Evolutionary conservation across 1,140 invertebrate species (phyloP).

Genomic region (Ladona fulva): DNA sequence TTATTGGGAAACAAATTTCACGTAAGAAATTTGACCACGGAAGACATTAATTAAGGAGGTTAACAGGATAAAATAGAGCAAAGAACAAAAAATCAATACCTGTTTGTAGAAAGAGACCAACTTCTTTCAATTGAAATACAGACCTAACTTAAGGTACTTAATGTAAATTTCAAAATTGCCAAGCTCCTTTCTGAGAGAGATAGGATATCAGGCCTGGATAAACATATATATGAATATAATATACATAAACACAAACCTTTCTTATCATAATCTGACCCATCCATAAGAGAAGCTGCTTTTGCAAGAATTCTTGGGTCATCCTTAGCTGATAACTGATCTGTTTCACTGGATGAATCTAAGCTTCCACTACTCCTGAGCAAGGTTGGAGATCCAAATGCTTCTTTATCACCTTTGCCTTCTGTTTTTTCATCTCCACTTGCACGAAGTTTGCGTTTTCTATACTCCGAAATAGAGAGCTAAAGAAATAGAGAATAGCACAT

Average conservation of each 20-base stretch:
- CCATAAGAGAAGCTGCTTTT: neutral
- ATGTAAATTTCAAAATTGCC: no score
- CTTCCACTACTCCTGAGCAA: slow-evolving; percentile 33
- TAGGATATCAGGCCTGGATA: no score
- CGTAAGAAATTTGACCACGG: no score
- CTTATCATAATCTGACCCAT: neutral
- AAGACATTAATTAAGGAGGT: no score
- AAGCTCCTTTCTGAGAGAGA: no score
- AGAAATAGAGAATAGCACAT: slow-evolving; percentile 28
- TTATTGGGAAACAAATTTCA: no score
- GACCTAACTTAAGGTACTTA: no score
- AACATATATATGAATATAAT: no score
- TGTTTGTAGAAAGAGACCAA: no score
- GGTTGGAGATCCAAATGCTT: slow-evolving; percentile 33
- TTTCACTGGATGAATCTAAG: slow-evolving; percentile 43
- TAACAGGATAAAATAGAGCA: no score
- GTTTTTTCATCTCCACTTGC: slow-evolving; percentile 31
- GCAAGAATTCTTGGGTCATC: neutral
- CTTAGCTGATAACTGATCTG: slow-evolving; percentile 19
- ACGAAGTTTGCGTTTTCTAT: slow-evolving; percentile 53
- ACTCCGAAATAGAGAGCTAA: slow-evolving; percentile 61
- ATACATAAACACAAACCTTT: neutral
- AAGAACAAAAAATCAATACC: no score
- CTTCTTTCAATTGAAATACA: no score
- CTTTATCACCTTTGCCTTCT: slow-evolving; percentile 28